Evolutionary conservation across 2,113 vertebrate genomes (phyloP), one percentile per base, ranked within the genome.

Genomic region (Potamarius usumacintae): DNA sequence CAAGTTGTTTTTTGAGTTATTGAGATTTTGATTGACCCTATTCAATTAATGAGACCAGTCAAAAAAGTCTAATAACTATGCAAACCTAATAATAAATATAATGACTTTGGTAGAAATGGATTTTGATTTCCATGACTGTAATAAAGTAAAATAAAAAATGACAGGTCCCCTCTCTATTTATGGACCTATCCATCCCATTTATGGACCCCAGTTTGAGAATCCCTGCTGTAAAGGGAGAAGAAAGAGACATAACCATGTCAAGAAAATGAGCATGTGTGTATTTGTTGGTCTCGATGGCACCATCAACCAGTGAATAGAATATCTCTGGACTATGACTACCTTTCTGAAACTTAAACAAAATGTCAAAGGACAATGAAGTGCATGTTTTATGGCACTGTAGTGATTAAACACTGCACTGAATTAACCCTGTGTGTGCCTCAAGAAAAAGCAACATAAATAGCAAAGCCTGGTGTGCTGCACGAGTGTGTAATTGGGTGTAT

Each of bases 301-400:
- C 34, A 50, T 48, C 18, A 85, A 15, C 58, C 53, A 74, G 27
- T 34, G 27, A 34, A 5, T 7, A 57, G 62, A 17, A 30, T 30
- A 17, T 78, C 42, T 78, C 20, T 63, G 71, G 42, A 53, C 15
- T 42, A 76, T 60, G 18, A 50, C 34, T 69, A 22, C 27, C 8
- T 63, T 58, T 63, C 57, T 63, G 57, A 78, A 85, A 63, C 22
- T 17, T 17, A 65, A 65, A 63, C 15, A 52, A 42, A 78, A 53
- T 78, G 7, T 48, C 25, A 53, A 52, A 86, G 60, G 71, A 62
- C 22, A 27, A 34, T 25, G 52, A 52, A 22, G 50, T 83, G 48
- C 30, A 83, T 71, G 53, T 30, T 74, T 84, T 85, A 85, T 76
- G 53, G 69, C 18, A 20, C 71, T 52, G 5, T 77, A 27, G 17